Evolutionary conservation across 2,888 invertebrate species (phyloP).

Genomic region (Caenorhabditis drosophilae): DNA sequence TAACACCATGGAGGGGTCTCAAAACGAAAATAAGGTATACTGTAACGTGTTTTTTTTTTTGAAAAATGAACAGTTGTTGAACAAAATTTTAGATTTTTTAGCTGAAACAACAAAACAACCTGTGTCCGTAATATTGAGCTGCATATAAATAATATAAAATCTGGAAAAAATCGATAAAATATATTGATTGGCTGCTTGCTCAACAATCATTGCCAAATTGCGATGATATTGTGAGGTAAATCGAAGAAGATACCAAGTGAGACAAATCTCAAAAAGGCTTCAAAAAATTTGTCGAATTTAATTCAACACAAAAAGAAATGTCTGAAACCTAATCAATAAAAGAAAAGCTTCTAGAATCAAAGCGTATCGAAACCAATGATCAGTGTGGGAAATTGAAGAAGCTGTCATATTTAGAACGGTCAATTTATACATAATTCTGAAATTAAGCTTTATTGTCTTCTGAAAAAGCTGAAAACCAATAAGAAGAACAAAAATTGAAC

Average conservation of each 20-base stretch:
- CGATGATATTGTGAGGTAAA: constrained; percentile 29
- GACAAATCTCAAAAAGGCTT: constrained; percentile 10
- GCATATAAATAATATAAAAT: constrained; percentile 33
- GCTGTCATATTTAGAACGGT: constrained; percentile 35
- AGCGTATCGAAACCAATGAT: constrained; percentile 13
- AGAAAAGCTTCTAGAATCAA: constrained; percentile 22
- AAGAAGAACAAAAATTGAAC: no score
- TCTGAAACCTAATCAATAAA: constrained; percentile 10
- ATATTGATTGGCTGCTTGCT: constrained; percentile 28
- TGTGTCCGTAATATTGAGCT: constrained; percentile 5
- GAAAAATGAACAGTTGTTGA: no score
- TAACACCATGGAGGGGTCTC: no score
- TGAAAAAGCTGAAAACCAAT: no score
- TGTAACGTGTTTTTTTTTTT: no score
- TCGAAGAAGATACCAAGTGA: constrained; percentile 23
- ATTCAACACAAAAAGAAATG: no score
- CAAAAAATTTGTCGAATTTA: background rate
- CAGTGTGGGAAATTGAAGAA: constrained; percentile 19
- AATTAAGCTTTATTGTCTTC: no score
- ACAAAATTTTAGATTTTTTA: no score
- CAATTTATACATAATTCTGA: constrained; percentile 22
- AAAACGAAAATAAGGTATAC: no score
- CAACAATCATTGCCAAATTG: constrained; percentile 30
- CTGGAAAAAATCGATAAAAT: constrained; percentile 26
- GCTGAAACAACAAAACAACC: no score